Evolutionary conservation across 2,113 vertebrate species (phyloP).

Genomic region (Nothocercus nigrocapillus): DNA sequence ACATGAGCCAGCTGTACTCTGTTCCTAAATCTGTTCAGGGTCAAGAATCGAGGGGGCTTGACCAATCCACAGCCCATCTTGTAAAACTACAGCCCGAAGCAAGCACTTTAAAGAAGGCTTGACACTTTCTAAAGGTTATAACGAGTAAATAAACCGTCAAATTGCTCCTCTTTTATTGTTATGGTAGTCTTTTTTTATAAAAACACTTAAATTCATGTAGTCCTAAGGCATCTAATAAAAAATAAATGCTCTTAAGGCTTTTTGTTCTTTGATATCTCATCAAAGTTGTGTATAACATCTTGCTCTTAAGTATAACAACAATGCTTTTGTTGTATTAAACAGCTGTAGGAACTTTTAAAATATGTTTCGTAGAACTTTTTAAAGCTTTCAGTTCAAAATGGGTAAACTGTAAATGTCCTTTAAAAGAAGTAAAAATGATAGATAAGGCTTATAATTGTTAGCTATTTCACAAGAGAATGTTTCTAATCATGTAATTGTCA

Average conservation of each 20-base stretch:
- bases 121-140: constrained; percentile 92
- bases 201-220: constrained; percentile 85
- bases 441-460: constrained; percentile 6
- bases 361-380: constrained; percentile 42
- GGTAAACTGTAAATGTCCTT: neutral
- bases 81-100: constrained; percentile 90
- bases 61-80: constrained; percentile 86
- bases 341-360: constrained; percentile 34
- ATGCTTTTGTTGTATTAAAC: constrained; percentile 34
- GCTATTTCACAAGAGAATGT: neutral
- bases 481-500: neutral
- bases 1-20: constrained; percentile 75
- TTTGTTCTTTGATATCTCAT: constrained; percentile 57
- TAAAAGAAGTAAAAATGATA: constrained; percentile 40
- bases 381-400: constrained; percentile 31
- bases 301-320: constrained; percentile 48
- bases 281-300: constrained; percentile 56
- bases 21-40: constrained; percentile 86
- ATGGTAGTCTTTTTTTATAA: constrained; percentile 84
- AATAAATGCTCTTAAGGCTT: constrained; percentile 80
- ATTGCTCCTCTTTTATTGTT: constrained; percentile 93
- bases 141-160: constrained; percentile 90
- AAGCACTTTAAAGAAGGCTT: constrained; percentile 85
- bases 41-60: constrained; percentile 81
- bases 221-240: constrained; percentile 90